Evolutionary conservation across 2,797 vertebrate species (phyloP), one percentile per base, ranked within the genome.

Genomic region (Premnoplex brunnescens): DNA sequence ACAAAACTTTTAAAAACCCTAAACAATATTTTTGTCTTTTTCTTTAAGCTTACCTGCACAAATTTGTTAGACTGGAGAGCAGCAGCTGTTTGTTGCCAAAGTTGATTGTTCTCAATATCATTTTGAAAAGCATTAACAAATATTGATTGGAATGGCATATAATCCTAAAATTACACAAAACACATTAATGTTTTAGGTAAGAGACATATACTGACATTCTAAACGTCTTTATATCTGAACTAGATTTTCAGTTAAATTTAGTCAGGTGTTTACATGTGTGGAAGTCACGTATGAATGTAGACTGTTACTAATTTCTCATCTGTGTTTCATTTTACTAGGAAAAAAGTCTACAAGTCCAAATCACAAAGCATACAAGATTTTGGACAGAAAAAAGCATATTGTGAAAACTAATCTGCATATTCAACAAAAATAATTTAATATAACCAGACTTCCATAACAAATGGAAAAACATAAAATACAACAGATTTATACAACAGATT

Each of bases 31-130:
- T 37, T 46, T 3, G 12, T 71, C 18, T 79, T 74, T 91, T 81
- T 24, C 82, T 77, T 85, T 43, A 78, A 44, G 30, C 90, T 97
- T 98, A 99, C 99, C 99, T 99, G 99, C 58, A 99, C 98, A 97
- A 99, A 99, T 97, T 99, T 99, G 97, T 99, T 99, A 90, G 98
- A 98, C 90, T 99, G 99, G 39, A 99, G 99, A 72, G 99, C 97
- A 68, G 98, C 95, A 67, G 98, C 98, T 48, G 99, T 99, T 93
- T 99, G 98, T 77, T 99, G 99, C 85, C 99, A 97, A 89, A 99
- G 97, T 60, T 99, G 98, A 97, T 99, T 99, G 96, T 98, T 99
- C 79, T 99, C 99, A 10, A 98, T 97, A 92, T 99, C 99, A 66
- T 99, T 99, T 96, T 98, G 98, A 96, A 99, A 99, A 66, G 99